Evolutionary conservation across 2,888 invertebrate genomes (phyloP), one percentile per base, ranked within the genome.

Genomic region (Drosophila paranaensis): DNA sequence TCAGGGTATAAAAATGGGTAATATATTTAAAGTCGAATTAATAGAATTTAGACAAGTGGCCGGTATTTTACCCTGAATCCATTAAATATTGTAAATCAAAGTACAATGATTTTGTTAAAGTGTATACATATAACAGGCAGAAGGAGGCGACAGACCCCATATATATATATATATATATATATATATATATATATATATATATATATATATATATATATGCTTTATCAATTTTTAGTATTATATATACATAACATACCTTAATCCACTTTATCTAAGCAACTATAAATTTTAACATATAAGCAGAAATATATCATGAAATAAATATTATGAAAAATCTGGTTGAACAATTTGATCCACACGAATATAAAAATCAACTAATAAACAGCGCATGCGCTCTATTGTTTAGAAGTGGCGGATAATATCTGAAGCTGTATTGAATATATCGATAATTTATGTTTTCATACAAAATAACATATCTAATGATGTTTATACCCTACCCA

Each of bases 351-450:
- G 20, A 55, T 55, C 13, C 48, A 50, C 37, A 9, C 35, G 37
- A 56, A 55, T 30, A n/a, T 30, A 55, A 55, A 68, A 48, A 16
- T 35, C n/a, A 50, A 42, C 55, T 55, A 10, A 42, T 20, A 55
- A 57, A 35, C 11, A 3, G 42, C 66, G 69, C 66, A 67, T 67
- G 66, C 69, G 66, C 66, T 20, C 27, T 40, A 16, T 14, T 20
- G 16, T 6, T 16, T 35, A 13, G 3, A 4, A 42, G 13, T 20
- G 20, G 14, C 37, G 14, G 42, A 55, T 55, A 48, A 40, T 55
- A 55, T 50, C 33, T 33, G 9, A 10, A 20, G 10, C 3, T 33
- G 2, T 16, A 20, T 20, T 40, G 10, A 37, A 42, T 35, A 5
- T 50, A 66, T 68, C 55, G 66, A 66, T 55, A 20, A 13, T 54